Evolutionary conservation across 2,113 vertebrate genomes (phyloP), one percentile per base, ranked within the genome.

Genomic region (Melanotaenia duboulayi): DNA sequence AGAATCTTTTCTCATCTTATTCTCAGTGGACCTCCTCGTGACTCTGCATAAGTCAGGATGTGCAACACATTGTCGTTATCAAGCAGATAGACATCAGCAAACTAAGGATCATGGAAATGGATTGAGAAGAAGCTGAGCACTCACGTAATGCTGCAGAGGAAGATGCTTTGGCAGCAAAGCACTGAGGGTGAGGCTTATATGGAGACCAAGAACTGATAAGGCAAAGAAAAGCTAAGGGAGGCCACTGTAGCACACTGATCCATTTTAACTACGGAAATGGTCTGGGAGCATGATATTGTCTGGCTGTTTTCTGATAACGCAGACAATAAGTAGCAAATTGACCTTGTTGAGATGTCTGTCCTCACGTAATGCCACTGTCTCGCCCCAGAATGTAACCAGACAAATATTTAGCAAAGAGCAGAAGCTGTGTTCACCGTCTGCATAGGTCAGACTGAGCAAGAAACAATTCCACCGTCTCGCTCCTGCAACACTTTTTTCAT

Each of bases 11-110:
- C 49, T 19, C 51, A 23, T 19, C 13, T 17, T 71, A 81, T 77
- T 74, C 76, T 69, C 42, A 11, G 65, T 3, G 60, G 77, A 73
- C 75, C 71, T 81, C 59, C 58, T 71, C 24, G 62, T 28, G 8
- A n/a, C 28, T 60, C 72, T 62, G 37, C 75, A 63, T 52, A 28
- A 62, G 49, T 59, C 62, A 42, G 66, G 42, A 57, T 76, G 76
- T 64, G 78, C 77, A 20, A 52, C 71, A 75, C 61, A 39, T 65
- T 56, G 70, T 61, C 71, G 72, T 89, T 89, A 89, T 89, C 79
- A 67, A 84, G 42, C 69, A 82, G 76, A 88, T 87, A 79, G 55
- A 85, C 78, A 88, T 86, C 76, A 19, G 74, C 78, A 62, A 71
- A 57, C 50, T 78, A 65, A 76, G 74, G 65, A 75, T 76, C 4